These are phyloP conservation scores for Cyanocitta stelleri DNA, from an alignment of 2,113 vertebrate species.

Conservation along the genomic window DNA sequence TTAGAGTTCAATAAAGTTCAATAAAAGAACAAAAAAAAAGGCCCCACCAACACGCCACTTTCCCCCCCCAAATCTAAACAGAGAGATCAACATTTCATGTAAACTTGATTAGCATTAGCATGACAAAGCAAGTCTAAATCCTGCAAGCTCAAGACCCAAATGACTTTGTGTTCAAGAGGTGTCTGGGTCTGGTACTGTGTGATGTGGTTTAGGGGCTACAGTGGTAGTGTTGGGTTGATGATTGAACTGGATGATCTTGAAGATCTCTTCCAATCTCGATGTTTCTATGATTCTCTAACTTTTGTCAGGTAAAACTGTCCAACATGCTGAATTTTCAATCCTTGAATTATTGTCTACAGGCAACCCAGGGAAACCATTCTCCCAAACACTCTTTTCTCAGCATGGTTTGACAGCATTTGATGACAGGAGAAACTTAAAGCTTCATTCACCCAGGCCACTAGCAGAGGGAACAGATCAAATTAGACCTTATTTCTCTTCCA, in stretches of 20 bases:
- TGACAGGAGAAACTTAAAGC: not conserved
- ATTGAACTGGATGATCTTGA: not conserved
- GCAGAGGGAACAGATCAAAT: not conserved
- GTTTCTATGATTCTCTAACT: not conserved
- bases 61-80: not conserved
- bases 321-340: not conserved
- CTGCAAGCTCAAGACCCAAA: not conserved
- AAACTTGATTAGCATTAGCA: not conserved
- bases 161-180: not conserved
- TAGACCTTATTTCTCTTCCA: not conserved
- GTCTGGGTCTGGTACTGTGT: not conserved
- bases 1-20: not conserved
- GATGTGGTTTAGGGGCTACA: not conserved
- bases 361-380: not conserved
- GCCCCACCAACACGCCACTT: accelerated
- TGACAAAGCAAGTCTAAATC: not conserved
- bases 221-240: not conserved
- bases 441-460: not conserved
- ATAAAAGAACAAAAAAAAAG: not conserved
- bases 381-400: not conserved
- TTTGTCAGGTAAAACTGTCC: not conserved
- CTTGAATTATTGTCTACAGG: not conserved
- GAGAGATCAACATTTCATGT: not conserved
- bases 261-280: not conserved
- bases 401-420: not conserved